Evolutionary conservation across 2,888 invertebrate genomes (phyloP).

Genomic region (Drosophila paracracens): DNA sequence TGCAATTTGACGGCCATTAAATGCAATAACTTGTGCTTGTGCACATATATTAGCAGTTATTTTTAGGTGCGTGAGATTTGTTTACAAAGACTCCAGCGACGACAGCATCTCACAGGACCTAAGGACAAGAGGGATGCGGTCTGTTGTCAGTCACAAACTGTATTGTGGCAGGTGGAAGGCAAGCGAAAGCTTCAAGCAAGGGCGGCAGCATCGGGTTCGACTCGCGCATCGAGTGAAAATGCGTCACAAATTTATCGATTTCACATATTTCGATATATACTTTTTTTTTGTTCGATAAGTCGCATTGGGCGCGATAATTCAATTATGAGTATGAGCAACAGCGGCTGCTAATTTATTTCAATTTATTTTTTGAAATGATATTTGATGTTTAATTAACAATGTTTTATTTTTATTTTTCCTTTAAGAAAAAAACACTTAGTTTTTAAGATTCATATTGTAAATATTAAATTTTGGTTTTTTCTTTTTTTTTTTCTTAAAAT

Average conservation of each 20-base stretch:
- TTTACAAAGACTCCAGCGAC: conserved; percentile 26
- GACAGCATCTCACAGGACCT: conserved; percentile 30
- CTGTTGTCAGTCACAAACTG: conserved; percentile 58
- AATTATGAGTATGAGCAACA: conserved; percentile 43
- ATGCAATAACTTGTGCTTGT: conserved; percentile 2
- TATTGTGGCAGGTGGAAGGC: conserved; percentile 23
- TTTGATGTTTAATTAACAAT: conserved; percentile 78
- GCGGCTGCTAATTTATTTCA: conserved; percentile 59
- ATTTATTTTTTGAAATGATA: conserved; percentile 76
- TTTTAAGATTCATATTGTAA: conserved; percentile 74
- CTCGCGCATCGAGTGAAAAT: conserved; percentile 31
- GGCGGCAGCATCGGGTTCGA: conserved; percentile 17
- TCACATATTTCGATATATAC: neutral
- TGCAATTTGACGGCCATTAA: conserved; percentile 16
- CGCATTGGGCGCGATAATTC: conserved; percentile 14
- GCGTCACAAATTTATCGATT: conserved; percentile 12
- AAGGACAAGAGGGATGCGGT: conserved; percentile 45
- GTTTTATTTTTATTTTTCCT: conserved; percentile 70
- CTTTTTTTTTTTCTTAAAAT: neutral
- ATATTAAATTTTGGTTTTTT: conserved; percentile 54
- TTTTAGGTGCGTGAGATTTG: conserved; percentile 54
- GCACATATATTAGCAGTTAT: conserved; percentile 25
- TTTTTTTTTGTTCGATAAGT: conserved; percentile 19
- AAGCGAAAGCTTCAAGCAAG: conserved; percentile 37
- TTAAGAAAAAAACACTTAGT: conserved; percentile 77